phyloP scores from a whole-genome alignment of 2,113 vertebrate species.

The Muntiacus reevesi region DNA sequence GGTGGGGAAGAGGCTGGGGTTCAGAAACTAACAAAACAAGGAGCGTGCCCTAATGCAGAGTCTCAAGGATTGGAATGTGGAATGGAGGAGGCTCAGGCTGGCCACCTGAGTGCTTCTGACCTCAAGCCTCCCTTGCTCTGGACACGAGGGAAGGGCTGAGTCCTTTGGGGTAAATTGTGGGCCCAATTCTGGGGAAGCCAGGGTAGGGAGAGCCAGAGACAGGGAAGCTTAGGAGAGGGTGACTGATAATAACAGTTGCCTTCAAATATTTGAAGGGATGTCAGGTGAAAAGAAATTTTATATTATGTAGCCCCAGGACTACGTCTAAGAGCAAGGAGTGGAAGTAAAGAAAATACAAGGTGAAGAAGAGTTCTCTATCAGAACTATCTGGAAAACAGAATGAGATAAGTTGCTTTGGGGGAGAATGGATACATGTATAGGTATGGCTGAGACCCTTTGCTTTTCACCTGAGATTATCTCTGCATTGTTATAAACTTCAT shows the following conservation, averaged over 20 bases:
- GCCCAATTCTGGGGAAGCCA: neutral
- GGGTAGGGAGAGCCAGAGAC: neutral
- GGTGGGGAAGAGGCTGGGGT: neutral
- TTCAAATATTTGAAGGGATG: neutral
- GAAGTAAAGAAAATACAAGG: neutral
- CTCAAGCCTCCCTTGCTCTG: neutral
- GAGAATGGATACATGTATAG: neutral
- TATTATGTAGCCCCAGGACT: neutral
- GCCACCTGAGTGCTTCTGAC: neutral
- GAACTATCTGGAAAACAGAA: neutral
- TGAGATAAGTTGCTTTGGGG: neutral
- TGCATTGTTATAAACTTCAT: neutral
- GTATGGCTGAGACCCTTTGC: neutral
- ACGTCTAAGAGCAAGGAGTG: neutral
- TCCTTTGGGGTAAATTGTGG: neutral
- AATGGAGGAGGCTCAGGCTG: neutral
- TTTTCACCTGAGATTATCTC: neutral
- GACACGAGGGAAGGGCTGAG: neutral
- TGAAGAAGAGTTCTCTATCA: neutral
- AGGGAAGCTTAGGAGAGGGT: neutral
- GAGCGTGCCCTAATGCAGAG: neutral
- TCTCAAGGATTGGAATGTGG: neutral
- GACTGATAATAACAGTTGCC: neutral
- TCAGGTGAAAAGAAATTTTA: neutral
- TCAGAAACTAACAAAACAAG: neutral